These are phyloP conservation scores for Rhinatrema bivittatum DNA, from an alignment of 2,797 vertebrate species.

Conservation along the genomic window DNA sequence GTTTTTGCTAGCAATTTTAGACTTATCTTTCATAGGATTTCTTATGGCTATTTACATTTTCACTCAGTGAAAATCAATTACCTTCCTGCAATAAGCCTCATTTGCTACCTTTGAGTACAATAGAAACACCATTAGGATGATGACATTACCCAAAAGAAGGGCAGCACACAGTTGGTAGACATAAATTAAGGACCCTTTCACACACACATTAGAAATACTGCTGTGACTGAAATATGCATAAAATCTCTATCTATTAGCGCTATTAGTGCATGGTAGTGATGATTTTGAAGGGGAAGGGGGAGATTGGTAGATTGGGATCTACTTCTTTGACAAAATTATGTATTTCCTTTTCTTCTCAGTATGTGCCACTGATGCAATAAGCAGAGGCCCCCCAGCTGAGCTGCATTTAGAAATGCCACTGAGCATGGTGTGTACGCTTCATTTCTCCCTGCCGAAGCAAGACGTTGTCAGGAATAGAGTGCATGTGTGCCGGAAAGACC, in stretches of 20 bases:
- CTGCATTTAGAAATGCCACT: conserved; percentile 89
- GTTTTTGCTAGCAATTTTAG: conserved; percentile 50
- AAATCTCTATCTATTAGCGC: conserved; percentile 68
- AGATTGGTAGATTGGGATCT: conserved; percentile 46
- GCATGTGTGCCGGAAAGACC: conserved; percentile 45
- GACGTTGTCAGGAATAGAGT: conserved; percentile 67
- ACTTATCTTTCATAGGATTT: conserved; percentile 67
- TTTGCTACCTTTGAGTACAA: conserved; percentile 95
- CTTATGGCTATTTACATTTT: conserved; percentile 75
- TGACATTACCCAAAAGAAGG: conserved; percentile 90
- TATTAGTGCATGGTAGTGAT: conserved; percentile 61
- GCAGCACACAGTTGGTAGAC: conserved; percentile 92
- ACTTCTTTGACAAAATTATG: conserved; percentile 68
- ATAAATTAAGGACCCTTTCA: conserved; percentile 83
- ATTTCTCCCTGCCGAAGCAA: conserved; percentile 69
- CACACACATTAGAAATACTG: conserved; percentile 86
- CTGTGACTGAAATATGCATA: conserved; percentile 85
- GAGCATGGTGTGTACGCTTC: conserved; percentile 84
- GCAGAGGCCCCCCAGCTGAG: conserved; percentile 76
- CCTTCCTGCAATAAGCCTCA: conserved; percentile 84
- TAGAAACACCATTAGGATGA: conserved; percentile 95
- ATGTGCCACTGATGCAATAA: conserved; percentile 72
- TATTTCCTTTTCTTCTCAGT: conserved; percentile 52
- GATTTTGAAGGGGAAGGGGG: conserved; percentile 54
- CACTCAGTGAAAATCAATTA: conserved; percentile 80